phyloP scores from a whole-genome alignment of 2,888 invertebrate genomes.

The Chrysolina oricalcia region DNA sequence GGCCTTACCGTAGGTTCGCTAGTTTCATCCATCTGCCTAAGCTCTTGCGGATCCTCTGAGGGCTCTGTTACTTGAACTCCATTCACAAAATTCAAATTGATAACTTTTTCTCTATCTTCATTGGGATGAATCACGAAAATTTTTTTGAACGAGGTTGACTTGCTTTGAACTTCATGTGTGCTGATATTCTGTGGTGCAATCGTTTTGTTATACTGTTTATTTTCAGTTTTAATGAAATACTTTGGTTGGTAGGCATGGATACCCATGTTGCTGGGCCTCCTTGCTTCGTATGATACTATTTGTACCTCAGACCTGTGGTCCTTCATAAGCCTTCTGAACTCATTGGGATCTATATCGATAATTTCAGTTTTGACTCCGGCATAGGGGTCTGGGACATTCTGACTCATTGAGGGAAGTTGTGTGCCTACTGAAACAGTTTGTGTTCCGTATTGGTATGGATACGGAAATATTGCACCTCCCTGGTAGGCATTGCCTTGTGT shows the following conservation, averaged over 20 bases:
- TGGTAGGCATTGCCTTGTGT: neutral
- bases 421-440: neutral
- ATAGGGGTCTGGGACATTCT: slow-evolving; percentile 48
- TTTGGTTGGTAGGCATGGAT: slow-evolving; percentile 15
- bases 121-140: slow-evolving; percentile 46
- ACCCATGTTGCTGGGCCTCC: neutral
- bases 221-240: slow-evolving; percentile 37
- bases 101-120: slow-evolving; percentile 38
- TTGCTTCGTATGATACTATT: slow-evolving; percentile 34
- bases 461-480: neutral
- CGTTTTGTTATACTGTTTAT: slow-evolving; percentile 35
- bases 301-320: slow-evolving; percentile 22
- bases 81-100: slow-evolving; percentile 57
- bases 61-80: slow-evolving; percentile 54
- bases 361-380: slow-evolving; percentile 59
- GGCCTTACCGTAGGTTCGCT: slow-evolving; percentile 23
- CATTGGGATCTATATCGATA: slow-evolving; percentile 57
- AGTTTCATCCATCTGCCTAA: neutral
- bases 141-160: slow-evolving; percentile 42
- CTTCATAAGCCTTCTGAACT: slow-evolving; percentile 42
- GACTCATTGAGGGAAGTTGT: neutral
- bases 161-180: slow-evolving; percentile 35
- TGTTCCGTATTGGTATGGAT: slow-evolving; percentile 6
- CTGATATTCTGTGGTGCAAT: slow-evolving; percentile 27
- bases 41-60: slow-evolving; percentile 23